Evolutionary conservation across 2,113 vertebrate species (phyloP), one percentile per base, ranked within the genome.

Genomic region (Jacana jacana): DNA sequence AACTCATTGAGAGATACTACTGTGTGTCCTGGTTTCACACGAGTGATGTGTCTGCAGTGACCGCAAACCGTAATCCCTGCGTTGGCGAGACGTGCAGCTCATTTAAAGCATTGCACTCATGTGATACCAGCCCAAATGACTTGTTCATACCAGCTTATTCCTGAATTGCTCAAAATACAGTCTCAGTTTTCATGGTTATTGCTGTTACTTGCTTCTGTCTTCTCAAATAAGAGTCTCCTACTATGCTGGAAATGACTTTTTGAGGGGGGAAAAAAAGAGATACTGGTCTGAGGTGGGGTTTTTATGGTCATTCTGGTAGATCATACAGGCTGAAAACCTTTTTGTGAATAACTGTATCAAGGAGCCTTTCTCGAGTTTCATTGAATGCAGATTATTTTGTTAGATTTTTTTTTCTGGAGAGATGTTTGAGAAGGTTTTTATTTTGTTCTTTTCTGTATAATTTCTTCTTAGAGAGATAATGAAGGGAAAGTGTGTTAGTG

Each of bases 11-110:
- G 44, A 14, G 42, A 7, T 42, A 11, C 8, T 30, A 0, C 17
- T 81, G 48, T n/a, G 1, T 2, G 0, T 58, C 78, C 4, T 4
- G 23, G 64, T 46, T 73, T n/a, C 15, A 31, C 35, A 2, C 18
- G 40, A 88, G 37, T 44, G 57, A 7, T 42, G 28, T 17, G 28
- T 23, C n/a, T 60, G 52, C n/a, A 72, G 2, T 72, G 49, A 33
- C 61, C 61, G 78, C 42, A 75, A 60, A 55, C 35, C 25, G 2
- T 33, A 13, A n/a, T n/a, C n/a, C n/a, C n/a, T n/a, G n/a, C n/a
- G n/a, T n/a, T n/a, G n/a, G n/a, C n/a, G n/a, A n/a, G n/a, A n/a
- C n/a, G n/a, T n/a, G 39, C 55, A 86, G 15, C 19, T 88, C 14
- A 17, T 31, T 61, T 65, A 35, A 90, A 72, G 27, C 33, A 17